Evolutionary conservation across 2,113 vertebrate genomes (phyloP).

Genomic region (Ictalurus furcatus): DNA sequence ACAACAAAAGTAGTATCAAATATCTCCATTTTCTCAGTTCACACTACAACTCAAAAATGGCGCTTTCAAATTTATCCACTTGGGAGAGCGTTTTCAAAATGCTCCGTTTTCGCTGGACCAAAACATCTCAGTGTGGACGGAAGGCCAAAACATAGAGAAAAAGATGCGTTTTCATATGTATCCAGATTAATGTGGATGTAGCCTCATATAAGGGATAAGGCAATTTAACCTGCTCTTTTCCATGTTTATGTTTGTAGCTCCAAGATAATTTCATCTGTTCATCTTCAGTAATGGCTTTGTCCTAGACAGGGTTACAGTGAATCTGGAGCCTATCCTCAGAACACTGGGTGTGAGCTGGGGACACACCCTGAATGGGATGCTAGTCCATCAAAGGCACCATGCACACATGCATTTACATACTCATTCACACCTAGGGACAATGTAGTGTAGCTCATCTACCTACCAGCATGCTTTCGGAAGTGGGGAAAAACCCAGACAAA

Average conservation of each 20-base stretch:
- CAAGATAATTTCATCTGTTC: neutral
- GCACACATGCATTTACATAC: neutral
- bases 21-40: no score
- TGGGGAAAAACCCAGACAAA: neutral
- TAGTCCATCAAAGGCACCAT: neutral
- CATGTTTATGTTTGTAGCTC: constrained; percentile 41
- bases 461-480: neutral
- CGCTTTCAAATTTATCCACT: no score
- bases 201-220: neutral
- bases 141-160: no score
- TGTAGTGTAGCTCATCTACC: neutral
- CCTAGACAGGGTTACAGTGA: neutral
- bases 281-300: neutral
- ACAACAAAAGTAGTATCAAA: no score
- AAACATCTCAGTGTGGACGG: no score
- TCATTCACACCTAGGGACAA: neutral
- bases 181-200: no score
- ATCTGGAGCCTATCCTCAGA: neutral
- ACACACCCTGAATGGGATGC: neutral
- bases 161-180: no score
- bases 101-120: no score
- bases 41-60: no score
- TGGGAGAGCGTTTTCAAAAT: no score
- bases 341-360: neutral
- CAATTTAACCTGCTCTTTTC: constrained; percentile 1